Percentiles rank a stretch among this genome's conserved stretches.
These are phyloP conservation scores for Labeo catla DNA, from an alignment of 2,113 vertebrate species.

Conservation along the genomic window DNA sequence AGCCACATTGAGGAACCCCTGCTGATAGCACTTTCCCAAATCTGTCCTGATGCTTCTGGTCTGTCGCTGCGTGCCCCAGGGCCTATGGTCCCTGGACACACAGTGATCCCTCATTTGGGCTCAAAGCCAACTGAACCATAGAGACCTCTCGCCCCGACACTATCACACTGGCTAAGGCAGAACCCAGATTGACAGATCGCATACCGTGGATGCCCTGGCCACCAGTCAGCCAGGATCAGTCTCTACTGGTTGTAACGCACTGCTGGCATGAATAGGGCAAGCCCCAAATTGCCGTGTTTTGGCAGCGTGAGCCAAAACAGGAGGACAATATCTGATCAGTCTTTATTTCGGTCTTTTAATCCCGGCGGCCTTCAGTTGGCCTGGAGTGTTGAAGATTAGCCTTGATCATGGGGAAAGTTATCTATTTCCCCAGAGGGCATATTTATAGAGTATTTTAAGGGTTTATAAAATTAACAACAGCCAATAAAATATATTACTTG, in stretches of 20 bases:
- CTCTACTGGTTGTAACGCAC: conserved; percentile 73
- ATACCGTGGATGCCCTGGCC: conserved; percentile 75
- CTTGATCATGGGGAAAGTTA: not conserved
- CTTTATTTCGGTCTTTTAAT: conserved; percentile 39
- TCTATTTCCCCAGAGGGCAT: not conserved
- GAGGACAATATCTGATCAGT: conserved; percentile 43
- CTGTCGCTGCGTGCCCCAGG: conserved; percentile 87
- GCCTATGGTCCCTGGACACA: conserved; percentile 74
- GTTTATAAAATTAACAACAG: not conserved
- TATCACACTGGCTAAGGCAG: conserved; percentile 77
- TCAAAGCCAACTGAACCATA: conserved; percentile 90
- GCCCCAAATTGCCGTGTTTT: conserved; percentile 31
- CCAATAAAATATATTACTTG: not conserved
- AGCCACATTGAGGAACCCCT: conserved; percentile 79
- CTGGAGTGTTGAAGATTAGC: conserved; percentile 4
- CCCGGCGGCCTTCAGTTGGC: not conserved
- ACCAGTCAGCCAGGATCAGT: conserved; percentile 77
- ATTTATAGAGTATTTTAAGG: not conserved
- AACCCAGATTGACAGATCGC: conserved; percentile 84
- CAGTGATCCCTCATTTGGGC: conserved; percentile 74
- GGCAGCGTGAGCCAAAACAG: conserved; percentile 24
- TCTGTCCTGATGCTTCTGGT: conserved; percentile 90
- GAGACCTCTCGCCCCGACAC: conserved; percentile 69
- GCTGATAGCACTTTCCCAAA: conserved; percentile 85
- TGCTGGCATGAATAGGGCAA: conserved; percentile 62